phyloP scores from a whole-genome alignment of 2,888 invertebrate species.

The Drosophila algonquin region DNA sequence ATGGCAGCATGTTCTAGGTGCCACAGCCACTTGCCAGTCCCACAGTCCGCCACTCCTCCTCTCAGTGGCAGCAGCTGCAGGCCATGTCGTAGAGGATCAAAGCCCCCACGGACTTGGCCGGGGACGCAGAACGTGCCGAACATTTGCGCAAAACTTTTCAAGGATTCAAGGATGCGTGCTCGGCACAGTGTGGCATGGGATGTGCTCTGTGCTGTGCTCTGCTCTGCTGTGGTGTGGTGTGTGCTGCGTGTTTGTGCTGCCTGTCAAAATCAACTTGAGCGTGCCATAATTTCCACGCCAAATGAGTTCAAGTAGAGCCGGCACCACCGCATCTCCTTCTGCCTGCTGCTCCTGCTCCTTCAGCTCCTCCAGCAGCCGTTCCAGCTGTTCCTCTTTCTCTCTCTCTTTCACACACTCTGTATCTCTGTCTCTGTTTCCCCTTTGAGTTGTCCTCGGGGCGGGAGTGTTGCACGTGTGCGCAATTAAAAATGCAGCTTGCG shows the following conservation, averaged over 20 bases:
- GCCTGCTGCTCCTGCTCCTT: constrained; percentile 23
- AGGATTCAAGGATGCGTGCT: constrained; percentile 61
- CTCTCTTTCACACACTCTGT: neutral
- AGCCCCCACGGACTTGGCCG: constrained; percentile 17
- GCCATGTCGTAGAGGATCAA: neutral
- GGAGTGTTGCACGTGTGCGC: constrained; percentile 71
- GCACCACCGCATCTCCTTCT: constrained; percentile 36
- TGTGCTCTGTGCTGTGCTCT: neutral
- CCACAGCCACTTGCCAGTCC: constrained; percentile 24
- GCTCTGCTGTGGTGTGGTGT: constrained; percentile 12
- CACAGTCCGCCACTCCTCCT: neutral
- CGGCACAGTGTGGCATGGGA: neutral
- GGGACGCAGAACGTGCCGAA: constrained; percentile 61
- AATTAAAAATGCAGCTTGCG: constrained; percentile 78
- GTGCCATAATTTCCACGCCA: constrained; percentile 70
- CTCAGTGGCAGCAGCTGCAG: constrained; percentile 6
- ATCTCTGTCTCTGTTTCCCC: neutral
- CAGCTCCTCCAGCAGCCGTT: constrained; percentile 23
- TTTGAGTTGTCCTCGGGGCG: constrained; percentile 27
- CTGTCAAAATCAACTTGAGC: constrained; percentile 76
- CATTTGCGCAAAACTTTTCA: constrained; percentile 58
- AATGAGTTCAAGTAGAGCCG: constrained; percentile 75
- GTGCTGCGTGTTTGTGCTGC: constrained; percentile 31
- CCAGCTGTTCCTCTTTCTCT: neutral
- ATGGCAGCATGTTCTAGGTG: constrained; percentile 1